Evolutionary conservation across 2,113 vertebrate species (phyloP), one percentile per base, ranked within the genome.

Genomic region (Dendrocopos noguchii): DNA sequence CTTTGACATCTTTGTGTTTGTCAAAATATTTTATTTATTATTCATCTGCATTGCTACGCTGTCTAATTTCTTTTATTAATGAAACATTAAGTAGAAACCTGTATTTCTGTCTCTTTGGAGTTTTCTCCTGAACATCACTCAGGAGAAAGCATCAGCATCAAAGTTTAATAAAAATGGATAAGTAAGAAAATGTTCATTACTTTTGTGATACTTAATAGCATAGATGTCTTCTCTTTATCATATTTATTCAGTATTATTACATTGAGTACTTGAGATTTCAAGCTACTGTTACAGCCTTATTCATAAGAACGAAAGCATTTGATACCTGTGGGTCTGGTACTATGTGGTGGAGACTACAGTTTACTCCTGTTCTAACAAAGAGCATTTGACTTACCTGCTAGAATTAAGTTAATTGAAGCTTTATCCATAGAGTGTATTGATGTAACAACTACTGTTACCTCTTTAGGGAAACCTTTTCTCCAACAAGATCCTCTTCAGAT

Each of bases 81-180:
- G 42, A 72, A 83, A 67, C 60, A 66, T 68, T 94, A 80, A 82
- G 59, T 71, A 75, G 73, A 79, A 66, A 42, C 53, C 21, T 66
- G 16, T 85, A 50, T 93, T 89, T 84, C 57, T 91, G 21, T 94
- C 60, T 93, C 83, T 88, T 59, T 93, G 71, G 93, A 92, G 83
- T 74, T 59, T 57, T 87, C 46, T 88, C 94, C 73, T 74, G 52
- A 90, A 22, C 12, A 33, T 78, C 25, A 84, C 29, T 86, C 39
- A 68, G 46, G 25, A 92, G 91, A 74, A 84, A 25, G 21, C 16
- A 78, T 84, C 36, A 47, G 25, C 67, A 42, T 44, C 66, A 66
- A 84, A 75, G 52, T 84, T 76, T 70, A 88, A 76, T 79, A 79
- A 93, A 96, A 95, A 87, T 18, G 20, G 65, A 34, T 73, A 95